Evolutionary conservation across 2,113 vertebrate genomes (phyloP).

Genomic region (Varanus komodoensis): DNA sequence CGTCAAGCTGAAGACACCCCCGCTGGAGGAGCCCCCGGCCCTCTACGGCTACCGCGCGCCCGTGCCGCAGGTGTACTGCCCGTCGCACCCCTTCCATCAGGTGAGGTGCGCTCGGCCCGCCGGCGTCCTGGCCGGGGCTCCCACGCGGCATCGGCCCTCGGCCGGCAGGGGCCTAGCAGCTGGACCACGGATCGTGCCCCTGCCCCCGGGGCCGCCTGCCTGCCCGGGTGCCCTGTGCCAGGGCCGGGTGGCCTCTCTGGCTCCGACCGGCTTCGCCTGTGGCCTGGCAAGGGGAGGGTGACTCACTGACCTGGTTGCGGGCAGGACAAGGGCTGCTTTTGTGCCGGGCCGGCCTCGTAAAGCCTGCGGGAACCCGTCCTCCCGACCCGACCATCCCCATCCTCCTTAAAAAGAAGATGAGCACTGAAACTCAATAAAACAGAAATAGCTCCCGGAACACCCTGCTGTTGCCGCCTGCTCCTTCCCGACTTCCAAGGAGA

Average conservation of each 20-base stretch:
- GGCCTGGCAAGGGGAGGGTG: no score
- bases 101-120: conserved; percentile 58
- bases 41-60: conserved; percentile 82
- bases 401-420: conserved; percentile 30
- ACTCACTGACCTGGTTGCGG: no score
- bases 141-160: no score
- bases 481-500: conserved; percentile 61
- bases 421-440: conserved; percentile 75
- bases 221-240: no score
- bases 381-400: conserved; percentile 52
- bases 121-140: no score
- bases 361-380: conserved; percentile 65
- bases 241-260: no score
- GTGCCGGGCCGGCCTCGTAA: conserved; percentile 65
- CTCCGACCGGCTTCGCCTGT: no score
- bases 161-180: no score
- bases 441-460: conserved; percentile 63
- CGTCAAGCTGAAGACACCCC: conserved; percentile 75
- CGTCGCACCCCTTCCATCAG: conserved; percentile 82
- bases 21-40: conserved; percentile 74
- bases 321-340: conserved; percentile 47
- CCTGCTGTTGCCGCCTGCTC: conserved; percentile 37
- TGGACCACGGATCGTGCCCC: no score
- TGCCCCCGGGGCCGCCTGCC: no score
- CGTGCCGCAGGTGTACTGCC: conserved; percentile 80